Conservation (phyloP, 1,140 invertebrate genomes). For the Anastrepha obliqua region DNA sequence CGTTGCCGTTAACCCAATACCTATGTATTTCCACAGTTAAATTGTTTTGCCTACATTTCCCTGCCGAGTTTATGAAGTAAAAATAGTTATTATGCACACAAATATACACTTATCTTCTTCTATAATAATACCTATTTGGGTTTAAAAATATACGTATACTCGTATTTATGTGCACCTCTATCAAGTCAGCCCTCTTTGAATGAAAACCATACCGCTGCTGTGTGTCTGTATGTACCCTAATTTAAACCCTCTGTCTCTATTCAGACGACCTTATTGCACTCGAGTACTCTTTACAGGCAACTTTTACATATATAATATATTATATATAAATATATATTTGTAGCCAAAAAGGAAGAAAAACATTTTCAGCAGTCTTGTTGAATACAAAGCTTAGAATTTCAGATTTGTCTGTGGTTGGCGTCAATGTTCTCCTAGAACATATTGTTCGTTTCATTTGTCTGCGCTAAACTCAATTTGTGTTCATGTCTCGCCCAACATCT, state of each 20-base stretch:
- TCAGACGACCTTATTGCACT: slow-evolving; percentile 18
- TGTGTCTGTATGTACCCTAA: not conserved
- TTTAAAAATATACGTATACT: not conserved
- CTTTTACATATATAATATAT: not conserved
- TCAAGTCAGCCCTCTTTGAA: slow-evolving; percentile 8
- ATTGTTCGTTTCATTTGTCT: slow-evolving; percentile 46
- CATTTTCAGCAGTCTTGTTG: not conserved
- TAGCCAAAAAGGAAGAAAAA: slow-evolving; percentile 2
- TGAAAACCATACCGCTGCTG: not conserved
- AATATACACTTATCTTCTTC: not conserved
- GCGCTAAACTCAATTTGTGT: slow-evolving; percentile 21
- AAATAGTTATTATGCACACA: not conserved
- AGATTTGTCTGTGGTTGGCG: slow-evolving; percentile 32
- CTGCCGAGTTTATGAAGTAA: not conserved
- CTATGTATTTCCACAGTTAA: too few species aligned
- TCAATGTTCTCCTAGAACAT: slow-evolving; percentile 26
- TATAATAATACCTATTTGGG: not conserved
- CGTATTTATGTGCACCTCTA: not conserved
- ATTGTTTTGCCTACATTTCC: not conserved
- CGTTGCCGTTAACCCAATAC: too few species aligned
- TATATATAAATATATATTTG: not conserved
- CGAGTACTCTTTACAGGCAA: not conserved
- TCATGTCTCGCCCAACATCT: slow-evolving; percentile 20
- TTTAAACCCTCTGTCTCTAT: not conserved
- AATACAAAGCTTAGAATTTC: not conserved